These are phyloP conservation scores for Ageneiosus marmoratus DNA, from an alignment of 2,113 vertebrate genomes.

Conservation along the genomic window DNA sequence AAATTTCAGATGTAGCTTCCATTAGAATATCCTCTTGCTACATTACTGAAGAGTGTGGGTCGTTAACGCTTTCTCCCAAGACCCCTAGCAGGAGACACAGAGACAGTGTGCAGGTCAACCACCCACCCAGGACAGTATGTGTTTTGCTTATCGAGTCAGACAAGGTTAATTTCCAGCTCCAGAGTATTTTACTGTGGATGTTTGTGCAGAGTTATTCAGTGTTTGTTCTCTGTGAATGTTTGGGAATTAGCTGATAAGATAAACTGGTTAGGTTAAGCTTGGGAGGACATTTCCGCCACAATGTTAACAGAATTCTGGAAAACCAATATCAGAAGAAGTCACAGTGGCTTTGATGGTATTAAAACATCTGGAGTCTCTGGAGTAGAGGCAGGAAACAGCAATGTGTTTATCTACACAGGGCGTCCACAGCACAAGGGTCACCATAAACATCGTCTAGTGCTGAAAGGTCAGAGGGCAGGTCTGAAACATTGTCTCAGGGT, in stretches of 20 bases:
- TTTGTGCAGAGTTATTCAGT: not conserved
- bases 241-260: not conserved
- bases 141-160: not conserved
- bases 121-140: not conserved
- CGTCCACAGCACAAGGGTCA: slow-evolving; percentile 20
- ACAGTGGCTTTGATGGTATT: not conserved
- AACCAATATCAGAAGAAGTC: not conserved
- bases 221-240: not conserved
- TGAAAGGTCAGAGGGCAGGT: slow-evolving; percentile 15
- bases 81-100: not conserved
- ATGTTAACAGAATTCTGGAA: not conserved
- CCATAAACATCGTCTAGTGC: slow-evolving; percentile 25
- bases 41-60: not conserved
- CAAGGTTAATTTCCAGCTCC: not conserved
- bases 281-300: not conserved
- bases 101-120: not conserved
- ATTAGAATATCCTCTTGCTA: not conserved
- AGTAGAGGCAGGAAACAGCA: slow-evolving; percentile 14
- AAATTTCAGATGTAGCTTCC: not conserved
- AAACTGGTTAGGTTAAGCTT: not conserved
- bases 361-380: not conserved
- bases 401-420: slow-evolving; percentile 1
- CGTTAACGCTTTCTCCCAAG: not conserved
- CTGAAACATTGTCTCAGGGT: slow-evolving; percentile 20
- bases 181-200: not conserved